Percentiles rank a stretch among this genome's conserved stretches.
Evolutionary conservation across 1,140 invertebrate genomes (phyloP).

Genomic region (Charaxes varanes): DNA sequence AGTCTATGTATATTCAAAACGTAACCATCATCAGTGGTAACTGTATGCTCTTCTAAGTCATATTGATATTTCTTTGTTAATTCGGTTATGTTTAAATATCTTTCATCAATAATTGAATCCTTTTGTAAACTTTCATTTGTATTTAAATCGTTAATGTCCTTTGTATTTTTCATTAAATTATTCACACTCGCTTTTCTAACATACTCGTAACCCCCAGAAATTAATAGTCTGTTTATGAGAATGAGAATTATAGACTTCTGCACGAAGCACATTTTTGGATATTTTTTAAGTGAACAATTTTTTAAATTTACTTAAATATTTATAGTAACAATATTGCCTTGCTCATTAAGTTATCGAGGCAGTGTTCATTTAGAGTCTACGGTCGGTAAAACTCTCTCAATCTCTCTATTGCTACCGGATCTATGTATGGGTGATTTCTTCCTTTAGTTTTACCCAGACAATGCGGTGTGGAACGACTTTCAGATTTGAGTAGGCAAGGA

Average conservation of each 20-base stretch:
- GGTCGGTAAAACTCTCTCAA: slow-evolving; percentile 92
- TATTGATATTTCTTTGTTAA: slow-evolving; percentile 74
- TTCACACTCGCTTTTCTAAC: neutral
- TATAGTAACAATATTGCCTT: slow-evolving; percentile 8
- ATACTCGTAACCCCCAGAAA: slow-evolving; percentile 6
- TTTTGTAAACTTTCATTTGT: neutral
- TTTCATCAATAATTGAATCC: slow-evolving; percentile 21
- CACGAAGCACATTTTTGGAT: neutral
- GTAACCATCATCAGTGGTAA: slow-evolving; percentile 77
- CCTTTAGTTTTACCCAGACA: slow-evolving; percentile 96
- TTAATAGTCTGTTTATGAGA: too few species aligned
- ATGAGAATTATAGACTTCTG: too few species aligned
- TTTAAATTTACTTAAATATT: slow-evolving; percentile 1
- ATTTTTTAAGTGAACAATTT: neutral
- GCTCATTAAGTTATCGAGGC: slow-evolving; percentile 11
- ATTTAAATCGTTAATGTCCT: neutral
- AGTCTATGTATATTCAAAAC: slow-evolving; percentile 76
- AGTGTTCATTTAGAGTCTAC: slow-evolving; percentile 59
- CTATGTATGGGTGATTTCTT: slow-evolving; percentile 89
- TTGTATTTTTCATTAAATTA: neutral
- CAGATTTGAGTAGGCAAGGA: slow-evolving; percentile 91
- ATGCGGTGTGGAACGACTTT: slow-evolving; percentile 86
- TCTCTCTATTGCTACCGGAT: slow-evolving; percentile 80
- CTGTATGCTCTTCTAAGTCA: slow-evolving; percentile 69
- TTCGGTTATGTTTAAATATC: slow-evolving; percentile 39